phyloP scores from a whole-genome alignment of 2,888 invertebrate genomes.

The Arge pagana region DNA sequence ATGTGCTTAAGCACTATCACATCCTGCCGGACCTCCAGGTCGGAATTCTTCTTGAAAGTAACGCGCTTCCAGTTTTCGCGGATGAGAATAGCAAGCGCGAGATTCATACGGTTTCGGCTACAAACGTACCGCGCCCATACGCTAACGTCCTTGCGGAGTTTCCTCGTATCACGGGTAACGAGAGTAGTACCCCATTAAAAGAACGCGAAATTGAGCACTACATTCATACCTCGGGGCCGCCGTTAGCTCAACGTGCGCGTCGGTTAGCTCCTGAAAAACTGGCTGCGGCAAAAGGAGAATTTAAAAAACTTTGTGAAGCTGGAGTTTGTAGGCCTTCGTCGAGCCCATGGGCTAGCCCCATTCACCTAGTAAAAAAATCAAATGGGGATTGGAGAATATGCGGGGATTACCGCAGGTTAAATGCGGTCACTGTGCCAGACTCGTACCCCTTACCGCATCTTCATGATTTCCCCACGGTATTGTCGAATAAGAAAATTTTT shows the following conservation, averaged over 20 bases:
- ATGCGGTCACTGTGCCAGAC: slow-evolving; percentile 40
- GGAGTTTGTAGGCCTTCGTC: slow-evolving; percentile 55
- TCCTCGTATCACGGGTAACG: background rate
- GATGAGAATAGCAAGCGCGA: slow-evolving; percentile 2
- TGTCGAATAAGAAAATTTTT: slow-evolving; percentile 34
- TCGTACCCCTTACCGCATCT: slow-evolving; percentile 41
- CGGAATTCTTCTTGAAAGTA: slow-evolving; percentile 15
- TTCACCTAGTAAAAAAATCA: slow-evolving; percentile 44
- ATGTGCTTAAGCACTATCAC: slow-evolving; percentile 21
- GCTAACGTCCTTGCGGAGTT: background rate
- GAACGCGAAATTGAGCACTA: background rate
- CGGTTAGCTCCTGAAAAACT: slow-evolving; percentile 47
- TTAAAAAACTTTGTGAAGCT: slow-evolving; percentile 43
- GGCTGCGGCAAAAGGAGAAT: slow-evolving; percentile 43
- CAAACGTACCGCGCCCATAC: background rate
- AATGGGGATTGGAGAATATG: slow-evolving; percentile 35
- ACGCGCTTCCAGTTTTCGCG: slow-evolving; percentile 9
- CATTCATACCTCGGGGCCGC: slow-evolving; percentile 43
- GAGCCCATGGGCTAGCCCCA: slow-evolving; percentile 52
- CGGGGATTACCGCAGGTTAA: slow-evolving; percentile 42
- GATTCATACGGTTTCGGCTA: background rate
- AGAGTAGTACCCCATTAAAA: background rate
- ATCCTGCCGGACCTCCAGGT: slow-evolving; percentile 22
- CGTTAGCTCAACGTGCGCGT: slow-evolving; percentile 42
- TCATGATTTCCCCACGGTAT: slow-evolving; percentile 33